Evolutionary conservation across 2,113 vertebrate species (phyloP).

Genomic region (Barnardius zonarius): DNA sequence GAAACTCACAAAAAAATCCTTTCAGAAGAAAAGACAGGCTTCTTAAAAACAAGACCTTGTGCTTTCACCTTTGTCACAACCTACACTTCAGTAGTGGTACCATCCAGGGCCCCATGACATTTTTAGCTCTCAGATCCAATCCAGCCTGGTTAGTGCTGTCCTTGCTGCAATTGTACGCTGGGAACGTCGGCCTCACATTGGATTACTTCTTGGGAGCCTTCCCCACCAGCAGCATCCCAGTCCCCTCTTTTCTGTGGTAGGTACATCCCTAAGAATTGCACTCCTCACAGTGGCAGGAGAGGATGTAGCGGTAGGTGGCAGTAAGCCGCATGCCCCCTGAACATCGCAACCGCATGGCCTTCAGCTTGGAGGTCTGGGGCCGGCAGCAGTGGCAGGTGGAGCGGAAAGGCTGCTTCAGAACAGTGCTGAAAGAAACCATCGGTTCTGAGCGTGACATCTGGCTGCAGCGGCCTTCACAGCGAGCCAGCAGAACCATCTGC

Average conservation of each 20-base stretch:
- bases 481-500: constrained; percentile 95
- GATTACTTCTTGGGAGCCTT: background rate
- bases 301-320: constrained; percentile 96
- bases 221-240: background rate
- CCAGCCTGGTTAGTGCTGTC: background rate
- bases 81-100: background rate
- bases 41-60: constrained; percentile 27
- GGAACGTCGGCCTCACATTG: background rate
- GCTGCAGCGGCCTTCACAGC: constrained; percentile 94
- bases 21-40: constrained; percentile 54
- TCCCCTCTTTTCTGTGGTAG: background rate
- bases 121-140: constrained; percentile 7
- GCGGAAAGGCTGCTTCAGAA: constrained; percentile 95
- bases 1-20: constrained; percentile 55
- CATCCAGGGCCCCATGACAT: background rate
- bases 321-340: constrained; percentile 90
- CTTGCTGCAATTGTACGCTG: background rate
- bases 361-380: constrained; percentile 96
- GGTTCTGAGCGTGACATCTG: constrained; percentile 91
- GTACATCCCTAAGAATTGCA: constrained; percentile 81
- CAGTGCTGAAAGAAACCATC: constrained; percentile 92
- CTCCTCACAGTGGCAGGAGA: constrained; percentile 94
- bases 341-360: constrained; percentile 91
- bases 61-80: background rate
- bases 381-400: constrained; percentile 93